Base-by-base conservation (phyloP, 2,888 invertebrate species). In the Cremastinae sp. region DNA sequence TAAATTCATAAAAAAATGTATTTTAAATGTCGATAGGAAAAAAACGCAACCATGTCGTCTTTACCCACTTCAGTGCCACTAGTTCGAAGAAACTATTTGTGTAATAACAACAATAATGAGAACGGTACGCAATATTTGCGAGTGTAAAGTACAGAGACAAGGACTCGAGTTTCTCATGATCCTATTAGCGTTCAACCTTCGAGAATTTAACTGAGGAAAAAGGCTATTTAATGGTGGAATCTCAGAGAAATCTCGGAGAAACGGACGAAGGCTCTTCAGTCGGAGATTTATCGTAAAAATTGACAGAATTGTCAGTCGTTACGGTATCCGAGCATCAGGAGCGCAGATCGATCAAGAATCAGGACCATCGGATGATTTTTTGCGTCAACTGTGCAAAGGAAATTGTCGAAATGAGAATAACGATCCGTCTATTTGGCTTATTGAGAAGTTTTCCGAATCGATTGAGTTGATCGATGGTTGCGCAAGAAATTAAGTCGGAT, bases 111-210 rank as follows among this genome's bases (percentile, higher is more conserved):
- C 37, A 53, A 35, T 20, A 47, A 35, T 12, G 39, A 39, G 7
- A 62, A 28, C 20, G 4, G 16, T 39, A 45, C 10, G 35, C 56
- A 22, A 59, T 41, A 53, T 37, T n/a, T 59, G 20, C 2, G 43
- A 65, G 39, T 20, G 37, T 45, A n/a, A 53, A 66, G 49, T 35
- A 16, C n/a, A n/a, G n/a, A n/a, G 61, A 43, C 77, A 68, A 78
- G 70, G 73, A 78, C 68, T 75, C 8, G 45, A 62, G 37, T 70
- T 75, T 79, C 75, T 78, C 76, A 76, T 72, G 74, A 61, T 76
- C 61, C 55, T 78, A 75, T 51, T 70, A 70, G 75, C 49, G 49
- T 59, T 58, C 56, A 66, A 45, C 70, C 70, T 75, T 71, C 58
- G 58, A 62, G 28, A 55, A 37, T 69, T 73, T 41, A 51, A 65